phyloP scores from a whole-genome alignment of 2,797 vertebrate species.

The Enteromius radiatus region DNA sequence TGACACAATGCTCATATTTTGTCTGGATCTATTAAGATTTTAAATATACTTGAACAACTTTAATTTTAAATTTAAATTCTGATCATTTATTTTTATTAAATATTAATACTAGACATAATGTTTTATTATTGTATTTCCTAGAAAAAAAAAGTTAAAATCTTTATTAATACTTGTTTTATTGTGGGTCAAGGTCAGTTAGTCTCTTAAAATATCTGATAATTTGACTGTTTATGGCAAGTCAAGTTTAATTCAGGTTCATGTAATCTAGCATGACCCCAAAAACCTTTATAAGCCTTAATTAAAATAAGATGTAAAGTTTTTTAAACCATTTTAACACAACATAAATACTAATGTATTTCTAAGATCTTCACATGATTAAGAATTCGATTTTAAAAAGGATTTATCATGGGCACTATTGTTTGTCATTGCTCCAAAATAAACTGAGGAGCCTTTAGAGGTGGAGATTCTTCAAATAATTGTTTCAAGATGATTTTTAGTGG shows the following conservation, averaged over 20 bases:
- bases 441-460: neutral
- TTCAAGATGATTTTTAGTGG: neutral
- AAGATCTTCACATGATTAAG: neutral
- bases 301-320: neutral
- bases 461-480: neutral
- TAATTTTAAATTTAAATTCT: neutral
- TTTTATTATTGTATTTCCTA: too few species aligned
- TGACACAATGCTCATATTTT: neutral
- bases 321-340: neutral
- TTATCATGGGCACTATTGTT: neutral
- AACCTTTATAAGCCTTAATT: too few species aligned
- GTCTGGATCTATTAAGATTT: neutral
- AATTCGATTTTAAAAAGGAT: neutral
- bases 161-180: too few species aligned
- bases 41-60: neutral
- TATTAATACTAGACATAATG: too few species aligned
- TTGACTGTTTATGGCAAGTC: too few species aligned
- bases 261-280: too few species aligned
- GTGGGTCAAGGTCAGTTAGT: too few species aligned
- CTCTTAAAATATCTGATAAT: too few species aligned
- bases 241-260: too few species aligned
- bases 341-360: neutral
- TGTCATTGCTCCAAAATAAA: neutral
- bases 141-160: too few species aligned
- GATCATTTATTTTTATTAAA: too few species aligned